Evolutionary conservation across 1,140 invertebrate genomes (phyloP), one percentile per base, ranked within the genome.

Genomic region (Saccostrea echinata): DNA sequence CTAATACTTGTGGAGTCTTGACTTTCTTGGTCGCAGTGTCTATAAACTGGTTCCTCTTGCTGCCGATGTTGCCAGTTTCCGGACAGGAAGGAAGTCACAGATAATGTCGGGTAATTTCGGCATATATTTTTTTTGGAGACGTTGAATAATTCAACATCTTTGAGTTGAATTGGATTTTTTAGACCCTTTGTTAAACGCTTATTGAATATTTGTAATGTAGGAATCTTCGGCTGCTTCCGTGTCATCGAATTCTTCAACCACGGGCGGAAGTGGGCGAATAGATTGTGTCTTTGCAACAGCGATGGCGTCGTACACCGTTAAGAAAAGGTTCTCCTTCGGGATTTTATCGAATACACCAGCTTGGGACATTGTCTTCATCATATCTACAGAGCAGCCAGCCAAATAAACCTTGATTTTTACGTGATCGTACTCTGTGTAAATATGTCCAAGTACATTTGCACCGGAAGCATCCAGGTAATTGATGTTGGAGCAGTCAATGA

Each of bases 391-490:
- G 64, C 92, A 91, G 2, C 92, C 91, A 24, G 92, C 90, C 24
- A 94, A 86, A 89, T 93, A 93, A 3, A 94, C 90, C 85, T 91
- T 92, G 51, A 94, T 92, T 84, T 93, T 92, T 0, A 93, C 93
- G 86, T 93, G 93, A 16, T 87, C 90, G 80, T 92, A 93, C 86
- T 94, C 93, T 3, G 90, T 90, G 80, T 85, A 92, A 88, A 94
- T 93, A 86, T 94, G 94, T 57, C 89, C 90, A 52, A 95, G 90
- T 0, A 94, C 93, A 90, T 94, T 94, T n/a, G 93, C 92, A 8
- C 95, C 95, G 61, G 95, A 95, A n/a, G 93, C 91, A 89, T 95
- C 95, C 57, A 95, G 87, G 88, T 95, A 95, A 68, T 94, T 94
- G 64, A 95, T 91, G 16, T 93, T 90, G 0, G 93, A 93, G 89